Evolutionary conservation across 2,888 invertebrate genomes (phyloP), one percentile per base, ranked within the genome.

Genomic region (Melipona bicolor): DNA sequence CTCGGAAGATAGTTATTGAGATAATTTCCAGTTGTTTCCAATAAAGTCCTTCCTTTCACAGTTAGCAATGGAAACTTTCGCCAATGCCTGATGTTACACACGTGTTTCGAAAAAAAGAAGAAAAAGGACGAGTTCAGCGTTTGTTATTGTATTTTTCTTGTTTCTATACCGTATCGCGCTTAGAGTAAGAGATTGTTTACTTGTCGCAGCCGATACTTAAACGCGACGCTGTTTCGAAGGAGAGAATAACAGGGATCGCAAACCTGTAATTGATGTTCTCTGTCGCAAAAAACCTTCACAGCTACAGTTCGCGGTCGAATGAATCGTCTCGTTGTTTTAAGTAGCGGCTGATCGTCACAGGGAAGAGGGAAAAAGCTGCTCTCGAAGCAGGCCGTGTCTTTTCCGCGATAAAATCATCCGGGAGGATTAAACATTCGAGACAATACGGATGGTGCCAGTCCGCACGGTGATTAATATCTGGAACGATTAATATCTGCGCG

Each of bases 381-480:
- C 54, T 43, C 36, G 15, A 4, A 21, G 36, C 27, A 11, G 49
- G 11, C 13, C 19, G 27, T 21, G 59, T 32, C 36, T 52, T 27
- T 27, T 9, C 6, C 19, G 68, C 43, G 79, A 70, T 43, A 59
- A 62, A 82, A 82, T 79, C 74, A 52, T 64, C 32, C 36, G 32
- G n/a, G 61, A 52, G 65, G 64, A 79, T 74, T 65, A 61, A 74
- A 70, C 49, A 52, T 21, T 72, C 27, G 52, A 36, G 43, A 80
- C 80, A 75, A 75, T 72, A 32, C 59, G 32, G 36, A 54, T 24
- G 36, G 24, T 36, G 70, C 15, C 65, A 27, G 49, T 54, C 56
- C 21, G 32, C 3, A 21, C 43, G 62, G 56, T 83, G 80, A 83
- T 83, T 80, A 79, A 82, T 82, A 79, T 65, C 82, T 32, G 13